A percentile compares a stretch with the other conserved stretches of the same genome.
Conservation (phyloP, 2,797 vertebrate species). For the Xyrichtys novacula region DNA sequence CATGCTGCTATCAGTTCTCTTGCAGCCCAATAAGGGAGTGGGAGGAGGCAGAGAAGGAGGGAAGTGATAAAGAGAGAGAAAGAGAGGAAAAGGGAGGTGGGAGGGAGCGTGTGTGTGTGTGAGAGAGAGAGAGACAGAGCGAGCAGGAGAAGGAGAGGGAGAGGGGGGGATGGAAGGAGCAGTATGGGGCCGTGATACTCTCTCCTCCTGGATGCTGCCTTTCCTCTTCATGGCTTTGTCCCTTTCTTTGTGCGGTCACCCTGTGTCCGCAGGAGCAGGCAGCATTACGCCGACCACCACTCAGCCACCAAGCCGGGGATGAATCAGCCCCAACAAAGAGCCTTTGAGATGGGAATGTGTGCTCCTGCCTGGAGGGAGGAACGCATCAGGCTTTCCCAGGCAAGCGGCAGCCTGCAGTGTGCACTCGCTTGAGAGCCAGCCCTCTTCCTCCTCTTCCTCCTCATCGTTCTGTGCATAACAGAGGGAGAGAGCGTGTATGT, state of each 20-base stretch:
- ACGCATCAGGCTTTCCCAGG: constrained; percentile 87
- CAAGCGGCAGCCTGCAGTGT: constrained; percentile 91
- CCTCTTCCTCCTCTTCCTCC: constrained; percentile 48
- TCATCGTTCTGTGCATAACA: constrained; percentile 58
- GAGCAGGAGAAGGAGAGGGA: constrained; percentile 56
- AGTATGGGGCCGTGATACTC: constrained; percentile 74
- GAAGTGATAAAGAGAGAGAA: constrained; percentile 71
- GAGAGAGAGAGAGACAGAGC: constrained; percentile 38
- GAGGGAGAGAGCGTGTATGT: constrained; percentile 49
- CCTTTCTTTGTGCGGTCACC: constrained; percentile 58
- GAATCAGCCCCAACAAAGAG: constrained; percentile 83
- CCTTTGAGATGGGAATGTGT: constrained; percentile 84
- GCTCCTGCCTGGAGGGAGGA: constrained; percentile 90
- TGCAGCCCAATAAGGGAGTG: constrained; percentile 78
- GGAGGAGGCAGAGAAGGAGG: constrained; percentile 72
- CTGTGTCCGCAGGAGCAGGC: constrained; percentile 71
- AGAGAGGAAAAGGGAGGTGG: constrained; percentile 30
- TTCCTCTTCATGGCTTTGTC: constrained; percentile 77
- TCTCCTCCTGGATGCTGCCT: constrained; percentile 80
- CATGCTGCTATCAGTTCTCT: constrained; percentile 77
- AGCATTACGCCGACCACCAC: constrained; percentile 67
- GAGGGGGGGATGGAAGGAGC: constrained; percentile 70
- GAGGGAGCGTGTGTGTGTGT: constrained; percentile 40
- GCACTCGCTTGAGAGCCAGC: constrained; percentile 81
- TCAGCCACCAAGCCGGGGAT: constrained; percentile 70